These are phyloP conservation scores for Poecilia picta DNA, from an alignment of 2,797 vertebrate species.

Conservation along the genomic window DNA sequence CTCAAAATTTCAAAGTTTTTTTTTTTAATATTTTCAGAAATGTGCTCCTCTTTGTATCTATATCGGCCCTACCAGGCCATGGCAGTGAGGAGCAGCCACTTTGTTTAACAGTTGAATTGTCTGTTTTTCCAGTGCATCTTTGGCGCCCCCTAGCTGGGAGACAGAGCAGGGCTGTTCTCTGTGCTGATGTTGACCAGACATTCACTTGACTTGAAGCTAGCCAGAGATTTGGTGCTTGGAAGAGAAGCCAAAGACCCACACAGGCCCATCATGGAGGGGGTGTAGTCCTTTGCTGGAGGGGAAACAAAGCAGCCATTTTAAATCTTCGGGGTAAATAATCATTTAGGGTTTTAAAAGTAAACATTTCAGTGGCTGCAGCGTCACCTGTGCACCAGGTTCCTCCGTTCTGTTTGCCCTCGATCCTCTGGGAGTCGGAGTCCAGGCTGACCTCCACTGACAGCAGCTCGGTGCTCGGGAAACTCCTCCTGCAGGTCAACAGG, in stretches of 20 bases:
- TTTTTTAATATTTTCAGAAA: too few relatives aligned
- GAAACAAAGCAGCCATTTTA: background rate
- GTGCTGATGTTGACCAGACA: slow-evolving; percentile 96
- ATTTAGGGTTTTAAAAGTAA: background rate
- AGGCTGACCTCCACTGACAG: slow-evolving; percentile 92
- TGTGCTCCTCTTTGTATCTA: too few relatives aligned
- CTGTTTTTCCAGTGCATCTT: slow-evolving; percentile 63
- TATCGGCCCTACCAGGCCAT: too few relatives aligned
- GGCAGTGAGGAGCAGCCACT: slow-evolving; percentile 30
- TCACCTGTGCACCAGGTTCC: slow-evolving; percentile 91
- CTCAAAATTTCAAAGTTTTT: too few relatives aligned
- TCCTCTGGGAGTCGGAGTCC: slow-evolving; percentile 89
- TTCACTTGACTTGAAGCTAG: slow-evolving; percentile 97
- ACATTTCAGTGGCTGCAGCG: background rate
- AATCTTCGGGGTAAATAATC: background rate
- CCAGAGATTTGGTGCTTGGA: slow-evolving; percentile 95
- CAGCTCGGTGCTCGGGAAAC: slow-evolving; percentile 92
- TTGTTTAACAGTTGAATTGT: slow-evolving; percentile 46
- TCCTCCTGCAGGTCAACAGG: slow-evolving; percentile 81
- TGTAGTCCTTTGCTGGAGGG: slow-evolving; percentile 90
- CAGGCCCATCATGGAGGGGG: slow-evolving; percentile 94
- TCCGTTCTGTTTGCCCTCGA: slow-evolving; percentile 87
- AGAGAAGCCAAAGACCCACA: slow-evolving; percentile 95
- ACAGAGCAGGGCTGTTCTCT: slow-evolving; percentile 92
- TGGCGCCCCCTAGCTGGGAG: slow-evolving; percentile 89